Base-by-base conservation (phyloP, 2,113 vertebrate species). In the Proteles cristata region DNA sequence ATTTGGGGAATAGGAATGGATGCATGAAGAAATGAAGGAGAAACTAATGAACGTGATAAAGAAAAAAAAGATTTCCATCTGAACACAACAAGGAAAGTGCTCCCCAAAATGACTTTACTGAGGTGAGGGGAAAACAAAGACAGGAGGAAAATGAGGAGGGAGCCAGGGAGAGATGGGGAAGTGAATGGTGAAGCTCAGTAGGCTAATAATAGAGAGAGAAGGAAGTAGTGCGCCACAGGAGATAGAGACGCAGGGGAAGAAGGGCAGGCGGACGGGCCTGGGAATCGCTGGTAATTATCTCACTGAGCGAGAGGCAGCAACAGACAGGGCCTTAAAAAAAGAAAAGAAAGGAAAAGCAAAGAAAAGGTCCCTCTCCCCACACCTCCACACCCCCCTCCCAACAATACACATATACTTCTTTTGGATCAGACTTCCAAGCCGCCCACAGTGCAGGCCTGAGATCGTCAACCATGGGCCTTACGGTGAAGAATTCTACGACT, bases 151-250 rank as follows among this genome's bases (percentile, higher is more conserved):
- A 55, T 16, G 58, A 88, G 63, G 45, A 85, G 84, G 69, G 15
- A 48, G 4, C 35, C 17, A 14, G 7, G 43, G 83, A n/a, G 66
- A 55, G 53, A 33, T 19, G 5, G 76, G 82, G 48, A 66, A 87
- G 19, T 26, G 82, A 74, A 80, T 14, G 69, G 89, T 12, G 69
- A 66, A 55, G 85, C 68, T 50, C 55, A 92, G 90, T 1, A 35
- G 26, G 95, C 95, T 94, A 95, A 97, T 25, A 96, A 97, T 92
- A 98, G 97, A 96, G 90, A 58, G 93, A 96, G 93, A 93, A 95
- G 97, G 98, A 97, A 97, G 92, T 23, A 1, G 82, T 96, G 74
- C 69, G 0, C 90, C 25, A 7, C 43, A 19, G 95, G 87, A 97
- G 98, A 98, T n/a, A 98, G 91, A 79, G 82, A 68, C 0, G 14